Percentiles rank a stretch among this genome's conserved stretches.
Conservation (phyloP, 1,140 invertebrate species). For the Ostrea edulis region DNA sequence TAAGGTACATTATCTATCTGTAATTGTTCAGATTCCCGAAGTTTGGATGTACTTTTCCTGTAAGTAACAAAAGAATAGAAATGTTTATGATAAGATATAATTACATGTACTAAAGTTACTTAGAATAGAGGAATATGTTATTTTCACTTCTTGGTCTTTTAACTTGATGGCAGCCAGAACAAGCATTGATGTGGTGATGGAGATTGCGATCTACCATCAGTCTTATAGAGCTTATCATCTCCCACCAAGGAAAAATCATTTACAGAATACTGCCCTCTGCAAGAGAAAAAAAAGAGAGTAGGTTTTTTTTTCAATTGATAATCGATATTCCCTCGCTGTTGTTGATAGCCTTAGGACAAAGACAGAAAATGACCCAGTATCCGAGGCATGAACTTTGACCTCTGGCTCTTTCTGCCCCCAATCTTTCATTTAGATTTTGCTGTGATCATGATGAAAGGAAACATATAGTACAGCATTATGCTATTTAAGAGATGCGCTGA, state of each 20-base stretch:
- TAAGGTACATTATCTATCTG: too few relatives aligned
- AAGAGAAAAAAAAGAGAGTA: not conserved
- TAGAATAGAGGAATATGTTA: too few relatives aligned
- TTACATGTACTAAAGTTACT: too few relatives aligned
- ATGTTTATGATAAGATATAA: too few relatives aligned
- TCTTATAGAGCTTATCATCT: not conserved
- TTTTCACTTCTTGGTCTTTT: too few relatives aligned
- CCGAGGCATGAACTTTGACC: not conserved
- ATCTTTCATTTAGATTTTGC: not conserved
- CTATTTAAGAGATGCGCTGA: not conserved
- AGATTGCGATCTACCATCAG: not conserved
- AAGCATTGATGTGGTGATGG: not conserved
- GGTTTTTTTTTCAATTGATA: not conserved
- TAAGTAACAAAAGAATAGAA: too few relatives aligned
- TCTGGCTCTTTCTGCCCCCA: not conserved
- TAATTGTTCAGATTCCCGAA: too few relatives aligned
- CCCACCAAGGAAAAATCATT: not conserved
- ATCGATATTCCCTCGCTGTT: not conserved
- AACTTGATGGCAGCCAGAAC: not conserved
- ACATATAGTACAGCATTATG: not conserved
- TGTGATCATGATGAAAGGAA: not conserved
- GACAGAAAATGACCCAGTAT: constrained; percentile 1
- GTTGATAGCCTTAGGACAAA: not conserved
- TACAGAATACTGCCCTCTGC: not conserved
- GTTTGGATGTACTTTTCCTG: too few relatives aligned